Base-by-base conservation (phyloP, 2,888 invertebrate species). In the Tenodera sinensis region DNA sequence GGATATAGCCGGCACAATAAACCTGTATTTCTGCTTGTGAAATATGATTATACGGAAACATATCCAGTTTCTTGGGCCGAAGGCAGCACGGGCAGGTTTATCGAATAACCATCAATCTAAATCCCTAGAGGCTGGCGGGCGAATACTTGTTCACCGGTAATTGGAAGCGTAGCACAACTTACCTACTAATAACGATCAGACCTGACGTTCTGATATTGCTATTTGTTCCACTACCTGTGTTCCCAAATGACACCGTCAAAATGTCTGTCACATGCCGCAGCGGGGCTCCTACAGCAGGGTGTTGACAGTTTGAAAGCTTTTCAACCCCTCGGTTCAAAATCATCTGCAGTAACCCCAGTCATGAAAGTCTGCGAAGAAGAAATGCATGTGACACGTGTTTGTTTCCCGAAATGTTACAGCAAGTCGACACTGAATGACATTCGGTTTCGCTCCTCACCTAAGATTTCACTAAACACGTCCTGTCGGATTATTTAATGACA, bases 131-230 rank as follows among this genome's bases (percentile, higher is more conserved):
- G 54, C 54, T 42, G 54, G 54, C 54, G 54, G 54, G 15, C 20
- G 54, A 71, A 71, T 71, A 71, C 54, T 20, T 71, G 54, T 71
- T 20, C 54, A 25, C 1, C 54, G 54, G 54, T 71, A 71, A 71
- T 71, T 71, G 54, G 54, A 71, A 71, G 25, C 25, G 54, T 8
- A 71, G 25, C 54, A 71, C 54, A 25, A 15, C 54, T 71, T 71
- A 71, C 54, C 54, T 25, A 8, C 54, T 71, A 71, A 71, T 71
- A 71, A 71, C 20, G 25, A 15, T 25, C 54, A 20, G 54, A 25
- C 54, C 25, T 86, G 86, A 86, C 86, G 47, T 86, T 81, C 71
- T 15, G 81, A 81, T 86, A 86, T 81, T 86, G 86, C 86, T 86
- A 71, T 71, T 71, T 71, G 54, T 71, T 71, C 54, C 20, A 12